Evolutionary conservation across 2,888 invertebrate species (phyloP), one percentile per base, ranked within the genome.

Genomic region (Bhutanitis thaidina): DNA sequence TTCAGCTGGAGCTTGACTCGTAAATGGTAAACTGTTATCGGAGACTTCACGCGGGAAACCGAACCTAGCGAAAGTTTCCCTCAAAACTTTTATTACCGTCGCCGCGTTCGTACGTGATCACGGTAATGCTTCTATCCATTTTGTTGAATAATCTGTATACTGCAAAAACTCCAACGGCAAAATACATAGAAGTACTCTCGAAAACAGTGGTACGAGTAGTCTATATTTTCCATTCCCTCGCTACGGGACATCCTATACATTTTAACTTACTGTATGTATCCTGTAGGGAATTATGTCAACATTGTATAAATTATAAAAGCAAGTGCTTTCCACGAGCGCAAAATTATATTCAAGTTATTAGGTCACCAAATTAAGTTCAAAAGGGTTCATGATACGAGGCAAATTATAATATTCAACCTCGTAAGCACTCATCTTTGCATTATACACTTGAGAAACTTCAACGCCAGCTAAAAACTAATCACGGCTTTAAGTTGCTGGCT

Each of bases 401-500:
- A 50, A 50, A 39, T 50, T 50, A 36, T 40, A 50, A 45, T 45
- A 50, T 29, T 29, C 39, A 35, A 45, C 44, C 39, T 13, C 12
- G 35, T 45, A 29, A 44, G 40, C 39, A 50, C 50, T 50, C 40
- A 45, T 50, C 50, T 50, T 45, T 45, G 44, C 40, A 45, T 50
- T 50, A 50, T 10, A 27, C 36, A 35, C 50, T 50, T 36, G 50
- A 46, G 39, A 45, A 50, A 50, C 16, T 45, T 45, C 35, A 44
- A 35, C 39, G 50, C 20, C 39, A 29, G 45, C 34, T 29, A 35
- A 50, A 45, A 50, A 50, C 45, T 50, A 50, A 50, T 50, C 45
- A 50, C 29, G 50, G 35, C 35, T 40, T 40, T 40, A 40, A 16
- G 34, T 27, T 27, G 27, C 1, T 8, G 5, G 27, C 20, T 3